Base-by-base conservation (phyloP, 2,113 vertebrate species). In the Quiscalus mexicanus region DNA sequence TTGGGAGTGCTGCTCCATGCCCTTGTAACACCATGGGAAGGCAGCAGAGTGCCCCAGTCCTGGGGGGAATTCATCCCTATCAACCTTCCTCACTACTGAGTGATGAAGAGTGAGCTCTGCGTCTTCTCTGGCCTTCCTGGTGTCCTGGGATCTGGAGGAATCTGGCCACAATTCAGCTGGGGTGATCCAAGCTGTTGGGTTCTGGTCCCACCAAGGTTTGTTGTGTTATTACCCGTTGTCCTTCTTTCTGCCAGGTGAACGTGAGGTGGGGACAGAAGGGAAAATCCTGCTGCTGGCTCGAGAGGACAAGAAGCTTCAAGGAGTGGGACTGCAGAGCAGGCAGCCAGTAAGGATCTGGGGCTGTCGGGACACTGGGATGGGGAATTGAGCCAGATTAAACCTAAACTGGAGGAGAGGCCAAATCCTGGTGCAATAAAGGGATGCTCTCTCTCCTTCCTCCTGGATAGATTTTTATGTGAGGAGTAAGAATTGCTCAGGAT, bases 251-350 rank as follows among this genome's bases (percentile, higher is more conserved):
- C 16, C 97, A 98, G 98, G 98, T 86, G 98, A 98, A 45, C 97
- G 98, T 13, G 98, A 98, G 92, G 30, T 98, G 9, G 98, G 98
- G 63, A 98, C 98, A 33, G 98, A 98, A 89, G 97, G 97, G 11
- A 98, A 98, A 30, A 94, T 98, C 83, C 87, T 98, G 85, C 96
- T 98, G 35, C 82, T 98, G 96, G 98, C 98, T 42, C 97, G 95
- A 52, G 98, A 98, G 82, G 98, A 98, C 94, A 98, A 97, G 93
- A 98, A 98, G 55, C 96, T 98, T 41, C 97, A 98, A 88, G 98
- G 97, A 50, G 87, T 98, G 71, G 98, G 98, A 93, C 93, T 98
- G 67, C 98, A 98, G 75, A 98, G 98, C 96, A 98, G 98, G 82
- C 97, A 98, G 78, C 96, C 94, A 93, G 98, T 98, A 97, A 98